These are phyloP conservation scores for Frankliniella fusca DNA, from an alignment of 2,888 invertebrate species.

Conservation along the genomic window DNA sequence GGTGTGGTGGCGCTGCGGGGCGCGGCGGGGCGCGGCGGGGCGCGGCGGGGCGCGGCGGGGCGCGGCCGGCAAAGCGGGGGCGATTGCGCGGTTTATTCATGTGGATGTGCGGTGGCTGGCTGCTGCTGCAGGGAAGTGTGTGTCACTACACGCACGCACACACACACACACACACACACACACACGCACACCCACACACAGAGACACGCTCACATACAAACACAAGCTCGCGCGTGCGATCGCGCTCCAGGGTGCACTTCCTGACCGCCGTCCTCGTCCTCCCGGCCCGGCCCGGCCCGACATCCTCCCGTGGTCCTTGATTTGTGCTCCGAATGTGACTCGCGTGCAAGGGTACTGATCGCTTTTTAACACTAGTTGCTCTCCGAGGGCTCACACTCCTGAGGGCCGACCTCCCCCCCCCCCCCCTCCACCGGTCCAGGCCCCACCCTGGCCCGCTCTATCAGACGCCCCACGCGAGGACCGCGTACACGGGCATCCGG, in stretches of 20 bases:
- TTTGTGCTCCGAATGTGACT: constrained; percentile 6
- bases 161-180: background rate
- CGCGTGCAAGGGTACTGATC: constrained; percentile 10
- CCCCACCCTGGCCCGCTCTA: background rate
- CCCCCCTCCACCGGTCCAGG: background rate
- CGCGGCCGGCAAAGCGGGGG: background rate
- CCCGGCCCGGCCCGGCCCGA: background rate
- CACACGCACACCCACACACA: background rate
- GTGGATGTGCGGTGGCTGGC: background rate
- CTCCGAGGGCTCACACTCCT: background rate
- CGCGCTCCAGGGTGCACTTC: constrained; percentile 21
- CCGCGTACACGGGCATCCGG: too few relatives aligned
- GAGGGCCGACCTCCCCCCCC: background rate
- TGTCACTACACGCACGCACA: background rate
- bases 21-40: background rate
- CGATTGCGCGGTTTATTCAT: constrained; percentile 18
- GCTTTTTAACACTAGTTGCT: constrained; percentile 21
- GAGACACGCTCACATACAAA: too few relatives aligned
- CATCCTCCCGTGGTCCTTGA: background rate
- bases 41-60: background rate
- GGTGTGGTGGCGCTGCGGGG: background rate
- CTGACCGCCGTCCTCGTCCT: background rate
- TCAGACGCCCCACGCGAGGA: background rate
- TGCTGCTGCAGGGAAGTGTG: background rate
- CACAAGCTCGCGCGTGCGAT: background rate